A percentile compares a stretch with the other conserved stretches of the same genome.
Evolutionary conservation across 1,140 invertebrate genomes (phyloP).

Genomic region (Bemisia tabaci): DNA sequence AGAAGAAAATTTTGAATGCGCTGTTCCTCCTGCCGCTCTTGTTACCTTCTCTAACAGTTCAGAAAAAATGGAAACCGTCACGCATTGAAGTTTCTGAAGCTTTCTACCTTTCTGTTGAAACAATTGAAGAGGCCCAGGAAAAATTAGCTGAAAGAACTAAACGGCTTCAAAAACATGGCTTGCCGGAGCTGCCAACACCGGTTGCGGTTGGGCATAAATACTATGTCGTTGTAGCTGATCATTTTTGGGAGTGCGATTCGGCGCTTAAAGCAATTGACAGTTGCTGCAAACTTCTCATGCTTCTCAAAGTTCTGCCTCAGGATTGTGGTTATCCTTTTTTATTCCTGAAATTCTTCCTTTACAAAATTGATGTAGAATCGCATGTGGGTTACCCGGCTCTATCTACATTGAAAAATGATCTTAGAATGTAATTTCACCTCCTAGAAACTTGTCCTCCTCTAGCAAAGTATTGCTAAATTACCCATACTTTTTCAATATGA

Average conservation of each 20-base stretch:
- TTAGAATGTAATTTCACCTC: neutral
- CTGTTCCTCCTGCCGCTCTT: neutral
- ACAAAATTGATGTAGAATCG: neutral
- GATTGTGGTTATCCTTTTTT: neutral
- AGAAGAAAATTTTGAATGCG: neutral
- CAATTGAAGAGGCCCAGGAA: neutral
- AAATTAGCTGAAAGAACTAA: neutral
- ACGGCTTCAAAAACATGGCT: neutral
- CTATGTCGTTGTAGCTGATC: neutral
- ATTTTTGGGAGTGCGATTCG: neutral
- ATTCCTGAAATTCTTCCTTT: neutral
- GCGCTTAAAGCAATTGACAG: neutral
- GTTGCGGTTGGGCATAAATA: neutral
- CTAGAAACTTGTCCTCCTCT: too few relatives aligned
- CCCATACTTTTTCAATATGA: neutral
- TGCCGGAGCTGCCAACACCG: neutral
- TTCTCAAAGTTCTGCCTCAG: neutral
- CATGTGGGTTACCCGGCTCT: too few relatives aligned
- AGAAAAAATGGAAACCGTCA: neutral
- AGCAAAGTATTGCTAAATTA: neutral
- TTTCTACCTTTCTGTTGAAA: neutral
- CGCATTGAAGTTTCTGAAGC: neutral
- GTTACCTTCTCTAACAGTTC: neutral
- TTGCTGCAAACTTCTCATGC: neutral
- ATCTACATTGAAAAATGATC: neutral